Percentiles rank a stretch among this genome's conserved stretches.
phyloP scores from a whole-genome alignment of 1,140 invertebrate genomes.

The Papilio dardanus region DNA sequence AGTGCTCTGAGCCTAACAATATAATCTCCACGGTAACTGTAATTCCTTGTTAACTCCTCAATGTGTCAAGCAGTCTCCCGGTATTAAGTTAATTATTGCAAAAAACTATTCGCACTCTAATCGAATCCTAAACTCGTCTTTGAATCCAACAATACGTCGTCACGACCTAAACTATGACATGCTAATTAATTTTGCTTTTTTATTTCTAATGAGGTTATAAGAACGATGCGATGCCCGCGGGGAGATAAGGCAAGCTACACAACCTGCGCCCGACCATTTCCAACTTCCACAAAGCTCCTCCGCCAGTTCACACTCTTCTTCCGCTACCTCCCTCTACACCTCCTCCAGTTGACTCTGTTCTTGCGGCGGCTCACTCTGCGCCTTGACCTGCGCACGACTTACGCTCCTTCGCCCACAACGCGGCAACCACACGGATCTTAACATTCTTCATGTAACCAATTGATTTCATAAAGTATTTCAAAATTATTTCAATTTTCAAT shows the following conservation, averaged over 20 bases:
- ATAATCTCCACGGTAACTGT: conserved; percentile 8
- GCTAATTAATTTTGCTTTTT: conserved; percentile 17
- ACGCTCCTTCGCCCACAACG: too few relatives aligned
- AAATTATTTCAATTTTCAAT: neutral
- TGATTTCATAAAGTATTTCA: neutral
- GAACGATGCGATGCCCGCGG: conserved; percentile 24
- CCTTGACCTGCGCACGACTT: neutral
- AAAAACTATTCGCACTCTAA: conserved; percentile 16
- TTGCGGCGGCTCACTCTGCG: neutral
- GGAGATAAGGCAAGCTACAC: conserved; percentile 32
- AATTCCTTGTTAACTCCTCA: conserved; percentile 33
- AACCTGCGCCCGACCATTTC: neutral
- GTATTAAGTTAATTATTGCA: conserved; percentile 33
- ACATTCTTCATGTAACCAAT: conserved; percentile 1
- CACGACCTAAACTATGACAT: conserved; percentile 10
- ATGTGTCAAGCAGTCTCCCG: conserved; percentile 25
- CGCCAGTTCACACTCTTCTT: too few relatives aligned
- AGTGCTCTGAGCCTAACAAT: neutral
- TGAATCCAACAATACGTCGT: conserved; percentile 3
- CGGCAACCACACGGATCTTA: conserved; percentile 1
- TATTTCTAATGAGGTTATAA: conserved; percentile 36
- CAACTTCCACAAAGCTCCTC: neutral
- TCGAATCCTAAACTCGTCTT: neutral
- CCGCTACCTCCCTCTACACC: neutral
- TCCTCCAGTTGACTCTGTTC: neutral